Evolutionary conservation across 2,113 vertebrate genomes (phyloP), one percentile per base, ranked within the genome.

Genomic region (Sarotherodon lohbergeri): DNA sequence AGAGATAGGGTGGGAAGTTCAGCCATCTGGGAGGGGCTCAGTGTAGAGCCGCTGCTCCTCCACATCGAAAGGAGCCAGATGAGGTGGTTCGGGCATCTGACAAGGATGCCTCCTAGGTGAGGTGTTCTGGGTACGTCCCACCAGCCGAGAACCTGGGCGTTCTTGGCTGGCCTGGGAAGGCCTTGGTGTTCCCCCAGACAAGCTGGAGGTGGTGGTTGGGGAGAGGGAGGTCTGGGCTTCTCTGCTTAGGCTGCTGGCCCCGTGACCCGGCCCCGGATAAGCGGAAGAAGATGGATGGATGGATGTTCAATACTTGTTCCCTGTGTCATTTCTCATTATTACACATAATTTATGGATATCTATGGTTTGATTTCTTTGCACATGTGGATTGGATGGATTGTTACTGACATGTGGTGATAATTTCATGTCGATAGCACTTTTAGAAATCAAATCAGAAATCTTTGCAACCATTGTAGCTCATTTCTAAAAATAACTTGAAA

Each of bases 341-440:
- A 2, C 32, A 63, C 59, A 63, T 36, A 0, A 63, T 63, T 63
- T 7, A 63, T 36, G 59, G 59, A 36, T 11, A 63, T 63, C 32
- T 36, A 36, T 63, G 66, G 39, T 41, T 22, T 68, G 63, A 24
- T 43, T 16, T 43, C 39, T 41, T 73, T 73, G 36, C 19, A 39
- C 3, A 19, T 22, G 11, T 22, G 19, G 34, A 24, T 17, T 43
- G 41, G 2, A 2, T 4, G 41, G 39, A 27, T 36, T 66, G 34
- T 66, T 66, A 22, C 61, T 13, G 61, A 66, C 61, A n/a, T 0
- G 19, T 39, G 61, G 0, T 66, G 34, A 39, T 22, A 66, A 66
- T 66, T 39, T 66, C 61, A 39, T 8, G 34, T 39, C 0, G 34
- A 39, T 13, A 13, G 0, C 12, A 19, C 61, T 17, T 66, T 66